These are phyloP conservation scores for Platichthys stellatus DNA, from an alignment of 2,113 vertebrate species.

Conservation along the genomic window DNA sequence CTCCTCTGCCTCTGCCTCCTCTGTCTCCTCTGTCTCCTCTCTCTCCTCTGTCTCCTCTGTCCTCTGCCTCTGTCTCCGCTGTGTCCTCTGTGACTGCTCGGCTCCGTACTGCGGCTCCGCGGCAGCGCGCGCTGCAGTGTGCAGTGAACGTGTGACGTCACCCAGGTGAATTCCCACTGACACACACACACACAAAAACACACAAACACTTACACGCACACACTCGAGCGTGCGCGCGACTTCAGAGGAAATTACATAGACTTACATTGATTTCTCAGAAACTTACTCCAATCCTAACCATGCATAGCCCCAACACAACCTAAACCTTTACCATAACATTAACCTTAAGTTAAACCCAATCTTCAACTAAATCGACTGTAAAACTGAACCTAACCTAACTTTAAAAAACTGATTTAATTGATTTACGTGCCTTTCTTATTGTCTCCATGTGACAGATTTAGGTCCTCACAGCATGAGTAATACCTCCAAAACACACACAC, in stretches of 20 bases:
- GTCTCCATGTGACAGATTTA: too few species aligned
- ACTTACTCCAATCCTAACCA: too few species aligned
- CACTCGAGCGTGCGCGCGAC: too few species aligned
- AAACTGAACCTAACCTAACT: too few species aligned
- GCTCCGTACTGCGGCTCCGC: not conserved
- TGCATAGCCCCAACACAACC: too few species aligned
- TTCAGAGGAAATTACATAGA: too few species aligned
- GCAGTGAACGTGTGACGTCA: conserved; percentile 68
- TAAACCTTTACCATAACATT: too few species aligned
- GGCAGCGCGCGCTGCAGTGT: conserved; percentile 13
- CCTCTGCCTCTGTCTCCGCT: not conserved
- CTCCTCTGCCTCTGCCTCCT: not conserved
- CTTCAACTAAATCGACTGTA: too few species aligned
- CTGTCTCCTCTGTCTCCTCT: not conserved
- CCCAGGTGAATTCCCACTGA: conserved; percentile 63
- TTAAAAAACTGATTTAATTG: not conserved
- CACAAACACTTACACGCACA: not conserved
- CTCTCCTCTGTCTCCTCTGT: not conserved
- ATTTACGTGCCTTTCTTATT: not conserved
- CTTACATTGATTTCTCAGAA: too few species aligned
- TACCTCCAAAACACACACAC: not conserved
- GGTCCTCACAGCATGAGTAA: not conserved
- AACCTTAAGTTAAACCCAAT: too few species aligned
- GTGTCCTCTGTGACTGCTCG: not conserved
- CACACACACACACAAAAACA: not conserved